A percentile compares a stretch with the other conserved stretches of the same genome.
Evolutionary conservation across 2,113 vertebrate genomes (phyloP).

Genomic region (Nothocercus julius): DNA sequence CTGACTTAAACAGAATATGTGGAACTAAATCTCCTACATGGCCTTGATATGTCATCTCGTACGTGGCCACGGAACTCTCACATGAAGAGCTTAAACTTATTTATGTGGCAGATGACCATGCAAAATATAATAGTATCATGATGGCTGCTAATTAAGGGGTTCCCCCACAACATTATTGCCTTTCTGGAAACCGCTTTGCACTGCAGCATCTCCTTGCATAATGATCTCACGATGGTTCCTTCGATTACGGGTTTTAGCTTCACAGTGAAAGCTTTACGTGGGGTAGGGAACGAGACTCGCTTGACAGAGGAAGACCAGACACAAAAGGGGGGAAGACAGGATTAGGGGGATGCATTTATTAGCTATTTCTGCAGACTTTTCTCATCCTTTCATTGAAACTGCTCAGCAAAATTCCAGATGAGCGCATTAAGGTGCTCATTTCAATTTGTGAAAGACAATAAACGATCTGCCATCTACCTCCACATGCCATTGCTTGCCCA

Average conservation of each 20-base stretch:
- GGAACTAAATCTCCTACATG: not conserved
- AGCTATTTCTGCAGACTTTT: not conserved
- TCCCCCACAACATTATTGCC: not conserved
- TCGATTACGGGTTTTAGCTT: not conserved
- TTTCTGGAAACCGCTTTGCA: not conserved
- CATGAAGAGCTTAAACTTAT: not conserved
- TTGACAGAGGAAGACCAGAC: not conserved
- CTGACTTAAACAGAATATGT: not conserved
- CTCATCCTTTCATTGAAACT: not conserved
- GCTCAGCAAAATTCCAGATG: not conserved
- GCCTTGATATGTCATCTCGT: not conserved
- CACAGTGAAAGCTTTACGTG: not conserved
- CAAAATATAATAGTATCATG: not conserved
- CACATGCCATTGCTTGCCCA: conserved; percentile 99
- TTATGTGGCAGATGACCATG: not conserved
- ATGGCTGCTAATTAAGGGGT: not conserved
- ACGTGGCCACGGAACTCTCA: not conserved
- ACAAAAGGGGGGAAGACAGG: not conserved
- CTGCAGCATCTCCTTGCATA: not conserved
- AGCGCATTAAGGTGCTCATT: not conserved
- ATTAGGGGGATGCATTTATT: not conserved
- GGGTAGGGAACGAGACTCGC: not conserved
- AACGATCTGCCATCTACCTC: conserved; percentile 82
- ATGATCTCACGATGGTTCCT: not conserved
- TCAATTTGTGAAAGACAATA: not conserved